phyloP scores from a whole-genome alignment of 2,797 vertebrate genomes.

The Neosilurus hyrtlii region DNA sequence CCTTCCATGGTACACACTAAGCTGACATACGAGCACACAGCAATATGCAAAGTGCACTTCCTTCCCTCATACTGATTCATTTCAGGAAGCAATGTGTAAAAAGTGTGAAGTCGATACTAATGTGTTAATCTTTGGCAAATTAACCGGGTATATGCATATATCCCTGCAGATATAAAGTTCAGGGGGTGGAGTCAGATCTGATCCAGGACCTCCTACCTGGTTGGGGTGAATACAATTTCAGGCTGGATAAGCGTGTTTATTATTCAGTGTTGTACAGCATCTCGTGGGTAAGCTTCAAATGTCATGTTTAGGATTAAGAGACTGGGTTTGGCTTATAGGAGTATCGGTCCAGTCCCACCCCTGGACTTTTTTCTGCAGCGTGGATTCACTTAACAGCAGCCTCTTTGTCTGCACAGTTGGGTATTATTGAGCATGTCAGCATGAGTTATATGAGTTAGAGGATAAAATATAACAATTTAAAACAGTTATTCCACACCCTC shows the following conservation, averaged over 20 bases:
- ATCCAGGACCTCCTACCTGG: neutral
- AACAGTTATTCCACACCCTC: no score
- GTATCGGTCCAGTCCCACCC: neutral
- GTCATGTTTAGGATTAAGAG: no score
- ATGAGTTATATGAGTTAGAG: neutral
- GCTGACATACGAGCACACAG: neutral
- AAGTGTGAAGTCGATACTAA: neutral
- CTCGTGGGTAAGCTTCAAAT: neutral
- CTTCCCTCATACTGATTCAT: no score
- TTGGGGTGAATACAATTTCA: neutral
- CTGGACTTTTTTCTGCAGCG: neutral
- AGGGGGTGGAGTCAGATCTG: neutral
- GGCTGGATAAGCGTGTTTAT: neutral
- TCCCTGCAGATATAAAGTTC: neutral
- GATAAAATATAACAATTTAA: no score
- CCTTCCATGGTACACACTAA: neutral
- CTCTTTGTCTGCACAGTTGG: neutral
- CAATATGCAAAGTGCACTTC: neutral
- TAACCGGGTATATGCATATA: neutral
- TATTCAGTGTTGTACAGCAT: neutral
- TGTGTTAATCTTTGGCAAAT: neutral
- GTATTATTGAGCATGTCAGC: neutral
- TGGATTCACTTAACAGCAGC: neutral
- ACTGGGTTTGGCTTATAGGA: neutral
- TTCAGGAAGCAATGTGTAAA: neutral